phyloP scores from a whole-genome alignment of 2,888 invertebrate genomes.

The Anaspis maculata region DNA sequence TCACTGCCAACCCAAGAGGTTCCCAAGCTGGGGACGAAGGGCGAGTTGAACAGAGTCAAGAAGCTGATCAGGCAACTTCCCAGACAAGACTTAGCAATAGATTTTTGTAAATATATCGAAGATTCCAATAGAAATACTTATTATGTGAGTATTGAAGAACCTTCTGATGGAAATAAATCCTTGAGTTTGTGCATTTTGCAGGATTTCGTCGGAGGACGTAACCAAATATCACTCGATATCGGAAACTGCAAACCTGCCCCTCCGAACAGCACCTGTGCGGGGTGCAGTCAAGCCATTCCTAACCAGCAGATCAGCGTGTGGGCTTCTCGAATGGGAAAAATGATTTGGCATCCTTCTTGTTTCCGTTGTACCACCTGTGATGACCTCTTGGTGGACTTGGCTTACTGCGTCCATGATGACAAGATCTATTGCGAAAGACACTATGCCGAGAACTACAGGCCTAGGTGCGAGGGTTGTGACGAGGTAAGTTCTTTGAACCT shows the following conservation, averaged over 20 bases:
- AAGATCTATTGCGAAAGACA: constrained; percentile 88
- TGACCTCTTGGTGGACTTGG: constrained; percentile 91
- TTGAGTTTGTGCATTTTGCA: constrained; percentile 42
- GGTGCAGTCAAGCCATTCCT: constrained; percentile 72
- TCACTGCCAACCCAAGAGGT: constrained; percentile 74
- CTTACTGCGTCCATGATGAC: constrained; percentile 88
- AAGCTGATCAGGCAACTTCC: constrained; percentile 86
- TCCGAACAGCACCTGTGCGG: constrained; percentile 59
- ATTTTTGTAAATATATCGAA: constrained; percentile 82
- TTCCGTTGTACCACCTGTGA: constrained; percentile 84
- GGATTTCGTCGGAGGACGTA: constrained; percentile 89
- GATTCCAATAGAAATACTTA: constrained; percentile 70
- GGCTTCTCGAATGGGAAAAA: constrained; percentile 33
- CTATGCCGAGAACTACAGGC: constrained; percentile 92
- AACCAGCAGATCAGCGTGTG: constrained; percentile 72
- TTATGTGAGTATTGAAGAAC: constrained; percentile 36
- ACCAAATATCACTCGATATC: constrained; percentile 93
- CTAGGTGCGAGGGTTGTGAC: constrained; percentile 93
- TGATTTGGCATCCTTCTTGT: constrained; percentile 86
- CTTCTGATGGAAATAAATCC: background rate
- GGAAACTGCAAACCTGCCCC: constrained; percentile 48
- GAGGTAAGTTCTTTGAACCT: constrained; percentile 68
- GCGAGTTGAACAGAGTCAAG: constrained; percentile 71
- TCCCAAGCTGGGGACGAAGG: constrained; percentile 55
- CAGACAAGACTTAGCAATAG: constrained; percentile 84